Percentiles rank a stretch among this genome's conserved stretches.
Conservation (phyloP, 1,140 invertebrate species). For the Coptotermes formosanus region DNA sequence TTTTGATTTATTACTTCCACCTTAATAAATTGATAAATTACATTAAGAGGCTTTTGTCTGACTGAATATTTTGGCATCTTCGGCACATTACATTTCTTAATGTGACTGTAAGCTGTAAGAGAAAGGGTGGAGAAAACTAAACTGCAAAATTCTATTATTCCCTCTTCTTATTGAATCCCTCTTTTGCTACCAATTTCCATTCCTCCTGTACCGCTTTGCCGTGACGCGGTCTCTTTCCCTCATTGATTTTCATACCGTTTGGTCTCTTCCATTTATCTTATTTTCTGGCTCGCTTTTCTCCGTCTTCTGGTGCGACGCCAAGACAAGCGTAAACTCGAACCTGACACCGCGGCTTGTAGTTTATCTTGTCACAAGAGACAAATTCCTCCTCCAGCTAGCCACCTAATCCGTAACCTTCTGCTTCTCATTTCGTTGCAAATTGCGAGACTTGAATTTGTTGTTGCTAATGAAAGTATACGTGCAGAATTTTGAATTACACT, state of each 20-base stretch:
- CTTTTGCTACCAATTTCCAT: not conserved
- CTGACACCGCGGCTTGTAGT: not conserved
- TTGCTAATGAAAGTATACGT: not conserved
- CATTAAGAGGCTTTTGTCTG: not conserved
- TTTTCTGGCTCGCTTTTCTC: not conserved
- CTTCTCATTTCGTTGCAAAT: not conserved
- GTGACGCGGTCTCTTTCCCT: not conserved
- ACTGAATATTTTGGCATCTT: not conserved
- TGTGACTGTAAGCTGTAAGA: not conserved
- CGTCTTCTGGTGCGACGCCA: conserved; percentile 2
- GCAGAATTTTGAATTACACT: not conserved
- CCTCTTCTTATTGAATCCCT: not conserved
- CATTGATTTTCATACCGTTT: conserved; percentile 16
- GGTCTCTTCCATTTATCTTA: conserved; percentile 11
- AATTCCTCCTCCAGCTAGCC: not conserved
- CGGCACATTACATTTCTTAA: not conserved
- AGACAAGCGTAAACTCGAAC: not conserved
- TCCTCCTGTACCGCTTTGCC: not conserved
- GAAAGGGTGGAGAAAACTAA: not conserved
- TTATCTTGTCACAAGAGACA: conserved; percentile 11
- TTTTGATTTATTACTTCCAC: conserved; percentile 12
- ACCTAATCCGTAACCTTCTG: not conserved
- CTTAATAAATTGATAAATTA: not conserved
- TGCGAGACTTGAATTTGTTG: not conserved
- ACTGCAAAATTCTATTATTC: not conserved